A percentile compares a stretch with the other conserved stretches of the same genome.
Evolutionary conservation across 2,888 invertebrate species (phyloP).

Genomic region (Ectemnius lituratus): DNA sequence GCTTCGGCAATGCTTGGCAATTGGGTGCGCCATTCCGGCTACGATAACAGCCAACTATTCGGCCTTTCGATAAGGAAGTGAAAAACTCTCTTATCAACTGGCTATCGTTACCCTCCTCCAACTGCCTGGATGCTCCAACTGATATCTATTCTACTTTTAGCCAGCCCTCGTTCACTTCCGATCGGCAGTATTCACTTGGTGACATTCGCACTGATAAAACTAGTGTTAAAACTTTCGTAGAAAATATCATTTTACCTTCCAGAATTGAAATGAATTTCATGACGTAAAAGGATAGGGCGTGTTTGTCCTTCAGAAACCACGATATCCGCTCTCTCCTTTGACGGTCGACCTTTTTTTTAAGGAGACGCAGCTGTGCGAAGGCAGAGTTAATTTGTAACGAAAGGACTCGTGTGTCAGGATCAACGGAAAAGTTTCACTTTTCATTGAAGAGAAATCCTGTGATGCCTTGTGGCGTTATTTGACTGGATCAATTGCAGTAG

Average conservation of each 20-base stretch:
- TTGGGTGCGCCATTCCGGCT: constrained; percentile 59
- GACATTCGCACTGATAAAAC: no score
- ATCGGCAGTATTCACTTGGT: no score
- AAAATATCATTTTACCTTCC: no score
- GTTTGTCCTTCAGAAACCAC: constrained; percentile 54
- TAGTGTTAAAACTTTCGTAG: no score
- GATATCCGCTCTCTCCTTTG: constrained; percentile 50
- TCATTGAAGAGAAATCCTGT: no score
- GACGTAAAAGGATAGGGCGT: constrained; percentile 19
- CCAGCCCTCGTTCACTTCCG: no score
- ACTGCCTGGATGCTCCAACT: constrained; percentile 11
- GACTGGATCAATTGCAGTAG: no score
- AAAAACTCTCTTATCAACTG: constrained; percentile 62
- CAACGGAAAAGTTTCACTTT: not conserved
- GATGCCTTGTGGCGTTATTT: no score
- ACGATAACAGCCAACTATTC: constrained; percentile 69
- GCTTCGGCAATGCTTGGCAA: constrained; percentile 21
- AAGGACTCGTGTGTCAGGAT: not conserved
- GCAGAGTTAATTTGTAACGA: no score
- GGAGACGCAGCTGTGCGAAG: not conserved
- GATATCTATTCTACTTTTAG: no score
- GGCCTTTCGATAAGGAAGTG: constrained; percentile 66
- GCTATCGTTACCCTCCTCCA: constrained; percentile 54
- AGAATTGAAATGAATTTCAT: not conserved
- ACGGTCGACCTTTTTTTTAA: no score